Evolutionary conservation across 2,888 invertebrate species (phyloP), one percentile per base, ranked within the genome.

Genomic region (Polyommatus iphigenia): DNA sequence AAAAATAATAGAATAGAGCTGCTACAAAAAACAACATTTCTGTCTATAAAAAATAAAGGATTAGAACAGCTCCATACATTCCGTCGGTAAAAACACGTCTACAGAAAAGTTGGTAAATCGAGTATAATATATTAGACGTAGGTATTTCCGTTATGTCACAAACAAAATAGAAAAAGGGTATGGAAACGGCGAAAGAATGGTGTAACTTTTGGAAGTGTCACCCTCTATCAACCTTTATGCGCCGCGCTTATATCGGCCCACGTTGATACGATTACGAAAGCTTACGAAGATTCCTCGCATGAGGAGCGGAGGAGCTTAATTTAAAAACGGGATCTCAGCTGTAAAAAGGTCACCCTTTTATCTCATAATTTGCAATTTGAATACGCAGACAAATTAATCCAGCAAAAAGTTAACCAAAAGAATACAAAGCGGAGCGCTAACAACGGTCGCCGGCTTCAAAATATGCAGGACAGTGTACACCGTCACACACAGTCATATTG

Each of bases 341-440:
- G 87, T 85, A 85, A 88, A 90, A 90, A 89, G 89, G 88, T 88
- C 87, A 89, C 86, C 86, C 89, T 88, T 91, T 90, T 89, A 91
- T 91, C 87, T 89, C 90, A 87, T 88, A 90, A 92, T 92, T 90
- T 90, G 91, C 90, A 90, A 91, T 93, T 92, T 92, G 91, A 91
- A 93, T 92, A 89, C 92, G 89, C 90, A 91, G 91, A 91, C 92
- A 92, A 91, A 92, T 92, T 90, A 92, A 92, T 91, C 90, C 90
- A 82, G 85, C 86, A 87, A 90, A 92, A 91, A 92, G 90, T 87
- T 88, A 87, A 88, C 85, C 87, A 87, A 91, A 90, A 89, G 87
- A 88, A 89, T 87, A 90, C 87, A 89, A 88, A 88, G 86, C 85
- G 85, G 82, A 83, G 83, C 85, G 85, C 85, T 85, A 86, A 88